phyloP scores from a whole-genome alignment of 2,113 vertebrate species.

The Rhagologus leucostigma region DNA sequence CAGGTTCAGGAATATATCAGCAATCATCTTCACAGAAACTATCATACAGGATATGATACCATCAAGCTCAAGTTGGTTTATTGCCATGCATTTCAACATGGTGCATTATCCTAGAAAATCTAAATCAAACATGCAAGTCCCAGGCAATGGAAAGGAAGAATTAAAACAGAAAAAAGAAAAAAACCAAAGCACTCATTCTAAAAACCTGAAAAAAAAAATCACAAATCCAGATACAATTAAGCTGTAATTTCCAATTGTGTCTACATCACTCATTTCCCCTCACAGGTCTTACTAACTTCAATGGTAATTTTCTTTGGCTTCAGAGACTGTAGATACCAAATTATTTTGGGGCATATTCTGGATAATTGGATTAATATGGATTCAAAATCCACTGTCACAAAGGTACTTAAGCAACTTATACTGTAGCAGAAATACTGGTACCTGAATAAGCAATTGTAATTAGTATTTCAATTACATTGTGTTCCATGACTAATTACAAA shows the following conservation, averaged over 20 bases:
- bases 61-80: neutral
- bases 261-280: neutral
- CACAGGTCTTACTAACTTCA: neutral
- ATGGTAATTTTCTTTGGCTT: neutral
- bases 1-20: neutral
- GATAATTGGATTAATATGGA: neutral
- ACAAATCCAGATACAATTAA: neutral
- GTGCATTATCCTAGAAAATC: neutral
- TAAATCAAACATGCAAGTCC: neutral
- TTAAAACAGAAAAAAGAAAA: neutral
- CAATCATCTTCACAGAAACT: neutral
- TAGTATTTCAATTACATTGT: neutral
- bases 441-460: neutral
- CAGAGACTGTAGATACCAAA: neutral
- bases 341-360: neutral
- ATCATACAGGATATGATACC: neutral
- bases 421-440: neutral
- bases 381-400: neutral
- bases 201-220: neutral
- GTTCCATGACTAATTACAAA: neutral
- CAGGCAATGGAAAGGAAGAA: rapidly evolving
- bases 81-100: neutral
- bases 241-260: neutral
- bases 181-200: neutral
- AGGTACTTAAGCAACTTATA: neutral